A percentile compares a stretch with the other conserved stretches of the same genome.
Evolutionary conservation across 2,113 vertebrate species (phyloP).

Genomic region (Camelus bactrianus): DNA sequence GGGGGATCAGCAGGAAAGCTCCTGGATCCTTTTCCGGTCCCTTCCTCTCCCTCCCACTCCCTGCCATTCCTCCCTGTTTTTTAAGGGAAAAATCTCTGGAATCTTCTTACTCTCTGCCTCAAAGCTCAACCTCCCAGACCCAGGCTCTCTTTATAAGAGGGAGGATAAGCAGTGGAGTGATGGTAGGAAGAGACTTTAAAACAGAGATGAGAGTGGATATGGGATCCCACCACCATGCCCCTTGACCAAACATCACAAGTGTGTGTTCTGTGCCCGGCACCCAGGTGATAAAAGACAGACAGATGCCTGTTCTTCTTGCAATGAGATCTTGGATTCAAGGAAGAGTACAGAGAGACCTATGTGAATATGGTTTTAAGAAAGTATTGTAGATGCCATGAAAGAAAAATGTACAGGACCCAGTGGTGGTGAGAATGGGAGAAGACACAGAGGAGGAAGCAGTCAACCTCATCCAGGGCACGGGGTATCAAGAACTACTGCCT

Average conservation of each 20-base stretch:
- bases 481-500: background rate
- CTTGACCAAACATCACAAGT: constrained; percentile 7
- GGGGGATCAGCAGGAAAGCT: background rate
- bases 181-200: background rate
- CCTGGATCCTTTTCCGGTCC: background rate
- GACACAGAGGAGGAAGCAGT: background rate
- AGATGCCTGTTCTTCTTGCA: background rate
- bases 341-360: background rate
- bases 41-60: background rate
- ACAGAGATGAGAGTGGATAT: background rate
- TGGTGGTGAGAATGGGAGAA: background rate
- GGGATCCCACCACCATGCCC: background rate
- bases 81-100: background rate
- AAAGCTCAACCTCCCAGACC: background rate
- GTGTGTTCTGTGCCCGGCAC: background rate
- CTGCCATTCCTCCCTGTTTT: background rate
- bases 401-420: background rate
- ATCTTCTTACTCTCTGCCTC: background rate
- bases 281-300: background rate
- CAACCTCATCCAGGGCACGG: background rate
- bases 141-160: background rate
- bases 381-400: background rate
- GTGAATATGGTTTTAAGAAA: background rate
- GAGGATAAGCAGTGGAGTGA: background rate
- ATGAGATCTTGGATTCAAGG: background rate